These are phyloP conservation scores for Notechis scutatus DNA, from an alignment of 2,113 vertebrate species.

Conservation along the genomic window DNA sequence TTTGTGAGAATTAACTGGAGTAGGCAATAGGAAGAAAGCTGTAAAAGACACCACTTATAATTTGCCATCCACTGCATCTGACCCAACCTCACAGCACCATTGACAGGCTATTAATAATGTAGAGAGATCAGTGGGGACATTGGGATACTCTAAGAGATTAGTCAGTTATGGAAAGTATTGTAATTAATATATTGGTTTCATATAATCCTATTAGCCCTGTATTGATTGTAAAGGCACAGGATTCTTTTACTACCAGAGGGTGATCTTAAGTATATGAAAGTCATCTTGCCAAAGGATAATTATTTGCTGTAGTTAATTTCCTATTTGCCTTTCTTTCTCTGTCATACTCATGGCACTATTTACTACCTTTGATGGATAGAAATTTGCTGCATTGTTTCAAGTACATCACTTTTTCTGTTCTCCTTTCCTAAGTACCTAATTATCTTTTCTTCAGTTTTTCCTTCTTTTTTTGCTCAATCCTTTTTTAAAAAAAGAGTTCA, in stretches of 20 bases:
- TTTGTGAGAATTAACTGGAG: not conserved
- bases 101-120: slow-evolving; percentile 6
- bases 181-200: slow-evolving; percentile 50
- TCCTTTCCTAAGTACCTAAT: not conserved
- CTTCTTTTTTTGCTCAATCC: not conserved
- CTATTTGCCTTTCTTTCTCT: accelerated
- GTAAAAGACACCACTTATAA: not conserved
- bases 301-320: not conserved
- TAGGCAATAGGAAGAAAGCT: not conserved
- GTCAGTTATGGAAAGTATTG: slow-evolving; percentile 21
- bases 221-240: slow-evolving; percentile 14
- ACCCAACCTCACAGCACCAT: slow-evolving; percentile 5
- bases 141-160: slow-evolving; percentile 3
- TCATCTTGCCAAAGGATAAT: not conserved
- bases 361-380: too few relatives aligned
- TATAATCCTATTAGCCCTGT: not conserved
- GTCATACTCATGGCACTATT: not conserved
- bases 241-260: not conserved
- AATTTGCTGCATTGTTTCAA: not conserved
- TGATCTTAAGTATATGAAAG: not conserved
- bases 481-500: not conserved
- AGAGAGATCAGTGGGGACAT: slow-evolving; percentile 19
- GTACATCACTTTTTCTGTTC: not conserved
- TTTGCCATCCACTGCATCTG: slow-evolving; percentile 10
- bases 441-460: not conserved